Evolutionary conservation across 2,888 invertebrate species (phyloP).

Genomic region (Napeogenes sylphis): DNA sequence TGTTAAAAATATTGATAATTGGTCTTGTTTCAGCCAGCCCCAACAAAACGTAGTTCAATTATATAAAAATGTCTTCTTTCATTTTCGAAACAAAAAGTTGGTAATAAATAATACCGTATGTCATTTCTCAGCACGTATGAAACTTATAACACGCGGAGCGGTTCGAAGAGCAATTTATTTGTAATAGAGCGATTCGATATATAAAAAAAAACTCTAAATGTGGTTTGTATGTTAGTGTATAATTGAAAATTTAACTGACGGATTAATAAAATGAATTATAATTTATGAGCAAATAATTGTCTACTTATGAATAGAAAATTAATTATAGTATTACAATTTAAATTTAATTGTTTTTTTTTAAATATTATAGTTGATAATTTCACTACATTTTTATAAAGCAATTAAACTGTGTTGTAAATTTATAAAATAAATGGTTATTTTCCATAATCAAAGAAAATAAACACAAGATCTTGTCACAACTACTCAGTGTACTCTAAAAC

Average conservation of each 20-base stretch:
- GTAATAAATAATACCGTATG: conserved; percentile 77
- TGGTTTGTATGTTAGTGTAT: conserved; percentile 3
- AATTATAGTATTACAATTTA: no score
- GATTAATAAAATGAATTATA: no score
- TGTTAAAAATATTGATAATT: conserved; percentile 6
- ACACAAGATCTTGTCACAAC: conserved; percentile 4
- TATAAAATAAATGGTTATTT: no score
- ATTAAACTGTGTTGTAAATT: no score
- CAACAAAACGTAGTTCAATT: conserved; percentile 69
- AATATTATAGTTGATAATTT: no score
- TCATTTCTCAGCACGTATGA: conserved; percentile 79
- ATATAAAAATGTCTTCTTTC: conserved; percentile 74
- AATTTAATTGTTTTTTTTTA: no score
- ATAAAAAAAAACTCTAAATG: conserved; percentile 19
- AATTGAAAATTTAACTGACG: background rate
- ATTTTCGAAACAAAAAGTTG: conserved; percentile 63
- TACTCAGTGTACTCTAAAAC: background rate
- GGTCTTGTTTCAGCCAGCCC: conserved; percentile 47
- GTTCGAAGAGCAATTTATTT: conserved; percentile 75
- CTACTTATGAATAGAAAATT: no score
- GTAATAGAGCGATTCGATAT: conserved; percentile 66
- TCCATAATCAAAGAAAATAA: background rate
- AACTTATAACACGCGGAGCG: conserved; percentile 73
- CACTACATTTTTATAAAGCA: no score
- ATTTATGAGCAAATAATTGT: no score